Evolutionary conservation across 2,888 invertebrate genomes (phyloP), one percentile per base, ranked within the genome.

Genomic region (Steinernema carpocapsae): DNA sequence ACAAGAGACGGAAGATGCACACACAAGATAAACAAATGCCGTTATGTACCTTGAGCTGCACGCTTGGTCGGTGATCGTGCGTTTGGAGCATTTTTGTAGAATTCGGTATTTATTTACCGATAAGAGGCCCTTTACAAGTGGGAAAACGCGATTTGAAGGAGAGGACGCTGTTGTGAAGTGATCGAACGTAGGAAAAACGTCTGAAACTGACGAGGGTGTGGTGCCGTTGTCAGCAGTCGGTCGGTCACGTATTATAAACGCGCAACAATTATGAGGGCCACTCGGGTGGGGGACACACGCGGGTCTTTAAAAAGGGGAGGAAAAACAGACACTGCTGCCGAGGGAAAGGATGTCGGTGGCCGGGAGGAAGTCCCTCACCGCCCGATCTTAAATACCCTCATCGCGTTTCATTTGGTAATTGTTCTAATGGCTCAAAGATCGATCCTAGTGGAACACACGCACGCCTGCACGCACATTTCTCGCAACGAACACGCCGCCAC

Each of bases 341-440:
- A n/a, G n/a, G n/a, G n/a, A n/a, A n/a, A n/a, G n/a, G n/a, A n/a
- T n/a, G n/a, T n/a, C n/a, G 37, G 37, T 6, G 37, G 37, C 4
- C 10, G 37, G 37, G 37, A 37, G 37, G 10, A 37, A 37, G 37
- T 37, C 37, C 48, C 48, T 48, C 48, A 37, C 3, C 37, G 48
- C 17, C 2, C 29, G 64, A 64, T 64, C 64, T 64, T 64, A 26
- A 64, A 29, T 64, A 29, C 64, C 64, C 64, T 64, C 64, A 64
- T 64, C 64, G 64, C 64, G 64, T 64, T 64, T 64, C 64, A 64
- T 64, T 64, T 64, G 64, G 64, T 64, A 64, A 64, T 64, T 64
- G 64, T 64, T 64, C 64, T 64, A 64, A 64, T 64, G 64, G 37
- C 64, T 17, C 32, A 3, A 26, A 64, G 64, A 64, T 64, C 64